A percentile compares a stretch with the other conserved stretches of the same genome.
These are phyloP conservation scores for Jordanella pulchra DNA, from an alignment of 2,797 vertebrate genomes.

Conservation along the genomic window DNA sequence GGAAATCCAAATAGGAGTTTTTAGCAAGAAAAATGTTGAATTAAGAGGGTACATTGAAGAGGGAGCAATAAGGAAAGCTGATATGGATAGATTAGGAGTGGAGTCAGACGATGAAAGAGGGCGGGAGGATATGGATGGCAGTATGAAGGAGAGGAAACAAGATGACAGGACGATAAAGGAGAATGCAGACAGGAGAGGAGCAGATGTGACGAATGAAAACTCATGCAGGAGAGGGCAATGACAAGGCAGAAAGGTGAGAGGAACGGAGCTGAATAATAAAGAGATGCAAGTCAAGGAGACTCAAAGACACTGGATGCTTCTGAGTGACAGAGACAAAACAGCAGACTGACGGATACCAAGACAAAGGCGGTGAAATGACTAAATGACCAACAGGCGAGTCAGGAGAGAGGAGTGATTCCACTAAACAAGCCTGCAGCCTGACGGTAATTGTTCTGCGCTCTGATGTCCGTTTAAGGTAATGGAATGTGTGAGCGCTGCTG, in stretches of 20 bases:
- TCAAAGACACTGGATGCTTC: conserved; percentile 1
- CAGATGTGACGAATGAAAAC: conserved; percentile 53
- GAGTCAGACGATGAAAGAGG: conserved; percentile 9
- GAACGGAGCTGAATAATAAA: conserved; percentile 48
- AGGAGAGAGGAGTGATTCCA: conserved; percentile 33
- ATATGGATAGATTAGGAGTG: conserved; percentile 37
- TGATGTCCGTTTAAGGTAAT: conserved; percentile 65
- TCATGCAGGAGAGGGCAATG: conserved; percentile 51
- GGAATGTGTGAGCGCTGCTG: conserved; percentile 60
- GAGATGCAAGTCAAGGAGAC: conserved; percentile 45
- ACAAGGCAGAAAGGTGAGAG: conserved; percentile 54
- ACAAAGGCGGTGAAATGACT: conserved; percentile 25
- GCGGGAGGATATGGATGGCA: conserved; percentile 15
- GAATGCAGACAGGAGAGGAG: conserved; percentile 24
- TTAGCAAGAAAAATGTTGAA: conserved; percentile 4
- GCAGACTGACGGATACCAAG: not conserved
- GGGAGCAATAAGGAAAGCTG: conserved; percentile 15
- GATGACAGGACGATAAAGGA: conserved; percentile 21
- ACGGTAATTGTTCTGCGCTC: conserved; percentile 50
- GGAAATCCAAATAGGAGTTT: not conserved
- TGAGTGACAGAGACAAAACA: not conserved
- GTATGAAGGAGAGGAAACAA: conserved; percentile 15
- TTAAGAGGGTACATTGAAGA: conserved; percentile 4
- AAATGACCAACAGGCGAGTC: conserved; percentile 13
- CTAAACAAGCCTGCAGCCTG: conserved; percentile 44